These are phyloP conservation scores for Spilogale gracilis DNA, from an alignment of 2,113 vertebrate genomes.

Conservation along the genomic window DNA sequence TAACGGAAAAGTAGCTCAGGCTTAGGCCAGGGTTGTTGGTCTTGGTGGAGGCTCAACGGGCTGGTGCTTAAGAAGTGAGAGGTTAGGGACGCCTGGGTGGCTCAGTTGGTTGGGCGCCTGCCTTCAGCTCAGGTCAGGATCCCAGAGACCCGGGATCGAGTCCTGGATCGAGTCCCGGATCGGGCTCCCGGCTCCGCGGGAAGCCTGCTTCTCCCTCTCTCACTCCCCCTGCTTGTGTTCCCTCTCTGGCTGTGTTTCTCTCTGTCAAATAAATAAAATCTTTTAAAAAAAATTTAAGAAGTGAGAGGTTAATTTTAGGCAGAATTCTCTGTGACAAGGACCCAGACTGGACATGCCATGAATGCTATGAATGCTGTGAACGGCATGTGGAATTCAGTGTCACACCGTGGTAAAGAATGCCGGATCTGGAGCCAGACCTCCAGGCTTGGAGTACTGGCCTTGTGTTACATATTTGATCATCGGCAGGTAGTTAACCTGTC, in stretches of 20 bases:
- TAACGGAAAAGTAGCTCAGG: not conserved
- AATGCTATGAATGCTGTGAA: not conserved
- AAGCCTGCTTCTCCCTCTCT: too few species aligned
- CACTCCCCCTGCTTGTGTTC: too few species aligned
- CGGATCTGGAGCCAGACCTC: not conserved
- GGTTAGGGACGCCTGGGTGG: too few species aligned
- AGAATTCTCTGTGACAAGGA: not conserved
- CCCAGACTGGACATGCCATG: not conserved
- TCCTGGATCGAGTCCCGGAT: too few species aligned
- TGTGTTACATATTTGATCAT: not conserved
- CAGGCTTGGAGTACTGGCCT: too few species aligned
- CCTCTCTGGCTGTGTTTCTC: too few species aligned
- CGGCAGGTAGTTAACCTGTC: not conserved
- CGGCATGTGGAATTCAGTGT: too few species aligned
- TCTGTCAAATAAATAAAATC: too few species aligned
- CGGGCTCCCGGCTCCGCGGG: too few species aligned
- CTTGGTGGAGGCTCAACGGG: not conserved
- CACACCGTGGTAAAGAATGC: not conserved
- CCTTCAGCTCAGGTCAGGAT: too few species aligned
- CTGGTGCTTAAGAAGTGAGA: not conserved
- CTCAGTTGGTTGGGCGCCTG: too few species aligned
- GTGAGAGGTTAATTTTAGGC: not conserved
- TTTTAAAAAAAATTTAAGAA: not conserved
- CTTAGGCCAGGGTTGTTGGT: not conserved
- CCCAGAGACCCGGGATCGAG: too few species aligned